Evolutionary conservation across 2,888 invertebrate genomes (phyloP).

Genomic region (Pterobdella sp.): DNA sequence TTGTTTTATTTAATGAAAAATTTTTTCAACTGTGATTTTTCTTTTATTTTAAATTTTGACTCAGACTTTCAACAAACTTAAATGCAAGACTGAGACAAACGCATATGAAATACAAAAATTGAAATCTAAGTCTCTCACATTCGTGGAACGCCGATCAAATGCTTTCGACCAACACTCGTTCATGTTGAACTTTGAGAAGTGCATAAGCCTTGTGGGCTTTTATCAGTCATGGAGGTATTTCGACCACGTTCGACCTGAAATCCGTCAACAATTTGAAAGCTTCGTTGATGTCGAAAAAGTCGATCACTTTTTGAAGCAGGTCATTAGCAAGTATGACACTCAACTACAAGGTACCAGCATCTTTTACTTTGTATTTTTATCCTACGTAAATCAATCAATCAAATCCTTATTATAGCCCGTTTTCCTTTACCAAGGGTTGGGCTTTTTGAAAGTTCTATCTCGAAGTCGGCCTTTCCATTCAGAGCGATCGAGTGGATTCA

Average conservation of each 20-base stretch:
- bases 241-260: slow-evolving; percentile 35
- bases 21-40: neutral
- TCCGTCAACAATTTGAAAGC: slow-evolving; percentile 33
- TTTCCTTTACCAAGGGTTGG: no score
- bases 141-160: slow-evolving; percentile 32
- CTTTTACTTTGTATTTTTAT: neutral
- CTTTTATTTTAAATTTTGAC: neutral
- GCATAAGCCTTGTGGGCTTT: slow-evolving; percentile 35
- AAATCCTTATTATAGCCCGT: neutral
- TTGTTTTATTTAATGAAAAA: neutral
- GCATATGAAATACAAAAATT: slow-evolving; percentile 14
- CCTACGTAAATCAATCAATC: neutral
- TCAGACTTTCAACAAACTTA: neutral
- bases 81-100: neutral
- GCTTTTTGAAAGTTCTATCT: no score
- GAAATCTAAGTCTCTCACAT: slow-evolving; percentile 29
- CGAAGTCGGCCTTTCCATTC: no score
- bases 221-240: slow-evolving; percentile 39
- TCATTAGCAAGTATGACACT: slow-evolving; percentile 13
- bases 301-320: slow-evolving; percentile 28
- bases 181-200: slow-evolving; percentile 35
- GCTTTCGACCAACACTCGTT: slow-evolving; percentile 35
- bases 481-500: no score
- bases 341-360: neutral
- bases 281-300: slow-evolving; percentile 30